Evolutionary conservation across 2,113 vertebrate genomes (phyloP), one percentile per base, ranked within the genome.

Genomic region (Melanostigma gelatinosum): DNA sequence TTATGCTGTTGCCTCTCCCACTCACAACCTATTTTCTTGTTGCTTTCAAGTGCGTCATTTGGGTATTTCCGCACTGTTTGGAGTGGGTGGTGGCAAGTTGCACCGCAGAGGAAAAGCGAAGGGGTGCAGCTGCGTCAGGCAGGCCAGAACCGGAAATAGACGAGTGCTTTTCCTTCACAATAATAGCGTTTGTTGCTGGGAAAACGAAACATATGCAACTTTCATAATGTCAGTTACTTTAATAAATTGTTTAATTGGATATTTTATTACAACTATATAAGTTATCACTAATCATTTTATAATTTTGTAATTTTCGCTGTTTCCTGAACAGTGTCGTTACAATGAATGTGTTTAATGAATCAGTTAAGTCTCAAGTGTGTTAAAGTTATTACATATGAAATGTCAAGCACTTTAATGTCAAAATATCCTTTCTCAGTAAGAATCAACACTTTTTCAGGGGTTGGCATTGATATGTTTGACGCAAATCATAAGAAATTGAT

Each of bases 1-100:
- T 87, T 67, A 75, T 88, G 73, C 74, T 80, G 4, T 66, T 63
- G 83, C 70, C 67, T 85, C 85, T 79, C 89, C 86, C 83, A 82
- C 90, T 79, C 78, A 60, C 67, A 58, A 68, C 64, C 71, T 83
- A 44, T 74, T 84, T 90, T 83, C 85, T 48, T 81, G 40, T 71
- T 84, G 46, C 83, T 87, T 86, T 89, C 58, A 85, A 90, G 79
- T 93, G 89, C 93, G 94, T 95, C 93, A 94, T 92, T 75, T 79
- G 94, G 93, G 94, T 94, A 94, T 95, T 95, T 95, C 94, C 94
- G 94, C 90, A 86, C 83, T 64, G 85, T 88, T 90, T 78, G 78
- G 84, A 79, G 92, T 86, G 91, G 91, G 91, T 57, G 90, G 89
- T 66, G 79, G 84, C 66, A 67, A 87, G 55, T 63, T 75, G 69